phyloP scores from a whole-genome alignment of 2,797 vertebrate species.

The Pteronotus mesoamericanus region DNA sequence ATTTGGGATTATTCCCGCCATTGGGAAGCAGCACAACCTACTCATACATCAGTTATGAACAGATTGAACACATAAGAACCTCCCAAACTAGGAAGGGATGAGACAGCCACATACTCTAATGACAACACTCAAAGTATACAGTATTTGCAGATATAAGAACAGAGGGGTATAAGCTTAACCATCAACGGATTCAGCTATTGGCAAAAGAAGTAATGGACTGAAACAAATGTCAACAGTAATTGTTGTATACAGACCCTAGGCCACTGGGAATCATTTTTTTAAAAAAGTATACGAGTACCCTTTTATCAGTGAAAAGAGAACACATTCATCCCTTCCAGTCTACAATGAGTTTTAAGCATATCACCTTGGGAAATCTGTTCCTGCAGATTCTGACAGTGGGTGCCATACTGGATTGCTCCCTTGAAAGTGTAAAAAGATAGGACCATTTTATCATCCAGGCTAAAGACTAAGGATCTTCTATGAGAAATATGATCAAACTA shows the following conservation, averaged over 20 bases:
- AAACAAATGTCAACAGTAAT: constrained; percentile 7
- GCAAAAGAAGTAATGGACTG: background rate
- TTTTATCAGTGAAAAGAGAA: background rate
- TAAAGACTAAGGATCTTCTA: background rate
- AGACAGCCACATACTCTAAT: background rate
- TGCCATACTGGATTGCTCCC: background rate
- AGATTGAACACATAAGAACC: background rate
- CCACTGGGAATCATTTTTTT: background rate
- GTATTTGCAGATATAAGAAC: background rate
- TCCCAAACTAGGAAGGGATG: background rate
- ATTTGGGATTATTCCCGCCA: background rate
- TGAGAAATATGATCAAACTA: background rate
- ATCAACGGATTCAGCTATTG: background rate
- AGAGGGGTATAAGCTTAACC: background rate
- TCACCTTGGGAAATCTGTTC: background rate
- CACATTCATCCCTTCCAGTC: background rate
- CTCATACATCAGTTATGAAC: background rate
- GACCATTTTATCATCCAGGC: background rate
- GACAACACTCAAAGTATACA: background rate
- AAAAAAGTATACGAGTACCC: background rate
- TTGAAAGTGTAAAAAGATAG: background rate
- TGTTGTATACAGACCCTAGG: background rate
- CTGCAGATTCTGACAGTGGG: background rate
- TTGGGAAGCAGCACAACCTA: background rate
- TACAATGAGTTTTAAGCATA: background rate